Evolutionary conservation across 2,113 vertebrate species (phyloP), one percentile per base, ranked within the genome.

Genomic region (Chloebia gouldiae): DNA sequence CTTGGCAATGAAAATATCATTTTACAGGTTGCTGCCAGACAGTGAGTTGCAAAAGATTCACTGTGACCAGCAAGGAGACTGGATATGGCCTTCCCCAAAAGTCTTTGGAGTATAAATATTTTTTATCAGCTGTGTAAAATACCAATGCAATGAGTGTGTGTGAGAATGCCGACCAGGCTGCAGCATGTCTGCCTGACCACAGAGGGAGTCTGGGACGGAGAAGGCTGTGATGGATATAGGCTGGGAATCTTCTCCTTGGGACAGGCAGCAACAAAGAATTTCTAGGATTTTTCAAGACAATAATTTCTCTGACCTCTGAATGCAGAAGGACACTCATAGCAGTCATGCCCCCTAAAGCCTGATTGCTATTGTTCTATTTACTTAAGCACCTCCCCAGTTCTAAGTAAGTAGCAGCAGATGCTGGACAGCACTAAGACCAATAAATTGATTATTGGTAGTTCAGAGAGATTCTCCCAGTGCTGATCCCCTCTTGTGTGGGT

Each of bases 1-100:
- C 53, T 93, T 68, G 85, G 39, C 90, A 94, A 76, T 71, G 76
- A 73, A 96, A 90, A 80, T 23, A 60, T 70, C 84, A 95, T 94
- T 95, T 96, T 95, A 96, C 92, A 96, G 89, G 71, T 68, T 61
- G 42, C 59, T 94, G 59, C 84, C 94, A 93, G 93, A 96, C 56
- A 81, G 51, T 86, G 80, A 95, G 82, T 95, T 96, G 71, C 9
- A 7, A 73, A 95, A 97, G 88, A 95, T 91, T 91, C 84, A 82
- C 86, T 3, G 0, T 53, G 37, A 78, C 59, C 77, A 90, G 37
- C 28, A 28, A 96, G 79, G 53, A 95, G 81, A 61, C 53, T 5
- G 19, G 63, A 81, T 59, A 86, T 19, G 93, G 51, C 51, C 56
- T 88, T 69, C 44, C 49, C 14, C 50, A 54, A 77, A 87, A 66